A percentile compares a stretch with the other conserved stretches of the same genome.
These are phyloP conservation scores for Xylocampa areola DNA, from an alignment of 2,888 invertebrate genomes.

Conservation along the genomic window DNA sequence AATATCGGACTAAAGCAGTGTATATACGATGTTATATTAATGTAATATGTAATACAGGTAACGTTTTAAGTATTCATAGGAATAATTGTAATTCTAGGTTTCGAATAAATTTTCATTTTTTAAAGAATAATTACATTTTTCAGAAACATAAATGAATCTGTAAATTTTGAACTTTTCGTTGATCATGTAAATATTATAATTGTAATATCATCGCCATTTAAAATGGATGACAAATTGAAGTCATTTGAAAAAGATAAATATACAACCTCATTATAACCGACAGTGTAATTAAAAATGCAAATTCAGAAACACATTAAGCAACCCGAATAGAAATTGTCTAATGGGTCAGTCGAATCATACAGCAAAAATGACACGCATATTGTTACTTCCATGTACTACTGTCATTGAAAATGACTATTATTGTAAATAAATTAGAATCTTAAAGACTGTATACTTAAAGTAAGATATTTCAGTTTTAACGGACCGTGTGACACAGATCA, in stretches of 20 bases:
- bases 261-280: conserved; percentile 6
- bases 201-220: conserved; percentile 49
- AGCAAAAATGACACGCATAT: conserved; percentile 29
- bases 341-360: conserved; percentile 1
- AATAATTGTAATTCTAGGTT: conserved; percentile 58
- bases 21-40: conserved; percentile 70
- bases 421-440: conserved; percentile 86
- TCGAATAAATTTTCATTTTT: conserved; percentile 54
- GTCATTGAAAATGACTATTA: conserved; percentile 82
- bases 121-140: conserved; percentile 43
- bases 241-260: conserved; percentile 23
- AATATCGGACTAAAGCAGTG: conserved; percentile 76
- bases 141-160: conserved; percentile 40
- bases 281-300: conserved; percentile 18
- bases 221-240: conserved; percentile 48
- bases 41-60: conserved; percentile 69
- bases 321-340: neutral
- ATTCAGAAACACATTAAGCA: conserved; percentile 21
- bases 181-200: conserved; percentile 54
- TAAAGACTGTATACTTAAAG: conserved; percentile 85
- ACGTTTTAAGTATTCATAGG: conserved; percentile 69
- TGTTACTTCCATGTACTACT: conserved; percentile 61
- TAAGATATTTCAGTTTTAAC: conserved; percentile 59
- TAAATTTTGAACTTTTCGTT: conserved; percentile 44
- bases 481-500: conserved; percentile 60